phyloP scores from a whole-genome alignment of 1,140 invertebrate genomes.

The Tribolium madens region DNA sequence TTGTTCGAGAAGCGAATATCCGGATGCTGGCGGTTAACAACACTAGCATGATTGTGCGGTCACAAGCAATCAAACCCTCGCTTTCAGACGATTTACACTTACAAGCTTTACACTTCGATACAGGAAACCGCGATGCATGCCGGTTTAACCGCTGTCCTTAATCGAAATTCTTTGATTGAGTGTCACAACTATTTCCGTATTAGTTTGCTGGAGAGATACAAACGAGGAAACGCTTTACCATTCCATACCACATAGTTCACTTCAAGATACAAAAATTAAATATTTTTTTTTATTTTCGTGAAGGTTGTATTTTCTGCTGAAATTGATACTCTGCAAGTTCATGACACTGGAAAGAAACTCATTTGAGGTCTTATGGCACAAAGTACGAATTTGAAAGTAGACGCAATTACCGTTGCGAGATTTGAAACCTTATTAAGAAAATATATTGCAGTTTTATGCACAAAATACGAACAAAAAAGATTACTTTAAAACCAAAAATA shows the following conservation, averaged over 20 bases:
- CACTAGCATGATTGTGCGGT: constrained; percentile 57
- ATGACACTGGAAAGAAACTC: background rate
- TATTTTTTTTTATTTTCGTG: background rate
- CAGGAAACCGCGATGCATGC: constrained; percentile 31
- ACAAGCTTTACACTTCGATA: constrained; percentile 46
- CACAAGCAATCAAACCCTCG: constrained; percentile 56
- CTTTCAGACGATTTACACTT: constrained; percentile 52
- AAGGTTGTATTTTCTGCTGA: background rate
- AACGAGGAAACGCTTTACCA: background rate
- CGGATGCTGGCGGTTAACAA: constrained; percentile 52
- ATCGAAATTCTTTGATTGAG: constrained; percentile 36
- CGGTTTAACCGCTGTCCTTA: constrained; percentile 13
- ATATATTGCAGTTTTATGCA: too few relatives aligned
- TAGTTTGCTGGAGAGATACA: background rate
- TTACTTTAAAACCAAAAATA: too few relatives aligned
- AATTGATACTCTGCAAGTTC: background rate
- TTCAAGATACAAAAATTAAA: background rate
- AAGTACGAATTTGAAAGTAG: too few relatives aligned
- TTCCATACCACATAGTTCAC: background rate
- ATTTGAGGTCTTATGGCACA: too few relatives aligned
- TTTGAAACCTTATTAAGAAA: too few relatives aligned
- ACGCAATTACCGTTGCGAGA: too few relatives aligned
- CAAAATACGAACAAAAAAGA: too few relatives aligned
- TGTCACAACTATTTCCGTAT: background rate
- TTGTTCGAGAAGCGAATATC: constrained; percentile 55